These are phyloP conservation scores for Cepphus grylle DNA, from an alignment of 2,113 vertebrate genomes.

Conservation along the genomic window DNA sequence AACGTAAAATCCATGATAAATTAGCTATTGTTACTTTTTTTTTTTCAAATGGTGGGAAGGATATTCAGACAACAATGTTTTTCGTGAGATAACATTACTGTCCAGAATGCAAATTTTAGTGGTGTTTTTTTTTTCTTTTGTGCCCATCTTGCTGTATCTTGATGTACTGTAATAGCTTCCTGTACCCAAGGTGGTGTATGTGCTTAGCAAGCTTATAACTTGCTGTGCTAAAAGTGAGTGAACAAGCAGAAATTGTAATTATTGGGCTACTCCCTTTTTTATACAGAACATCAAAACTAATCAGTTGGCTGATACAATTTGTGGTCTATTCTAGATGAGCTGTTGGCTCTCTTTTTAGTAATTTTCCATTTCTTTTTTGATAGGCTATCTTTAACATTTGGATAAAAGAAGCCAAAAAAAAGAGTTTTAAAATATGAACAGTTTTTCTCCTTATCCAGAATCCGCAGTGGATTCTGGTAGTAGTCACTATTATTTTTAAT, in stretches of 20 bases:
- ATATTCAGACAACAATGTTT: neutral
- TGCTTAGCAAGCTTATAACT: neutral
- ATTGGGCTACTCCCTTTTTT: neutral
- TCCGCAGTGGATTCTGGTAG: neutral
- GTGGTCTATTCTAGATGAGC: neutral
- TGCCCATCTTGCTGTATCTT: neutral
- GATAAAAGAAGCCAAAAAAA: neutral
- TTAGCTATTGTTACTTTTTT: neutral
- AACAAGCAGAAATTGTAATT: neutral
- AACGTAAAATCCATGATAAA: rapidly evolving
- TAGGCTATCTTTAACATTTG: neutral
- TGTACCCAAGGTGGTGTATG: neutral
- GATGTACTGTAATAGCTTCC: neutral
- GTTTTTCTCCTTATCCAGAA: neutral
- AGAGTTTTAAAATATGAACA: neutral
- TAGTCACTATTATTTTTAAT: neutral
- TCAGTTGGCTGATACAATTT: neutral
- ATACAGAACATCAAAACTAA: neutral
- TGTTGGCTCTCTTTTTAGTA: neutral
- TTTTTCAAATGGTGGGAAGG: neutral
- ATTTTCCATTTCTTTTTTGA: neutral
- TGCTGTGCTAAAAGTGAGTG: neutral
- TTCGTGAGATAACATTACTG: neutral
- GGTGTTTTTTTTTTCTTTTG: neutral
- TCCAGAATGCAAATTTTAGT: neutral